A percentile compares a stretch with the other conserved stretches of the same genome.
phyloP scores from a whole-genome alignment of 2,797 vertebrate genomes.

The Choloepus didactylus region DNA sequence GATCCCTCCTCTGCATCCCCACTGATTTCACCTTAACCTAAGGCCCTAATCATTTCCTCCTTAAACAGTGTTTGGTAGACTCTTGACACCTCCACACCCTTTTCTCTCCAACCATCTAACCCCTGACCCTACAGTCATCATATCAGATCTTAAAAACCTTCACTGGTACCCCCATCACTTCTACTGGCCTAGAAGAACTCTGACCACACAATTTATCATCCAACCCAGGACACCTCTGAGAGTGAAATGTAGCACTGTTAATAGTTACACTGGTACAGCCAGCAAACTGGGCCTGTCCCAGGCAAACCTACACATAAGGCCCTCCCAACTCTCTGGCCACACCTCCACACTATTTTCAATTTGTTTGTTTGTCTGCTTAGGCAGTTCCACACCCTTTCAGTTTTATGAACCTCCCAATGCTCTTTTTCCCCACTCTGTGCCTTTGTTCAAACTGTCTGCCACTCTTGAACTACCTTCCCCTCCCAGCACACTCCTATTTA shows the following conservation, averaged over 20 bases:
- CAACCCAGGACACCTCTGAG: neutral
- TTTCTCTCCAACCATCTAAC: neutral
- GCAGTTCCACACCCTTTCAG: neutral
- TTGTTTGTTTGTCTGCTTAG: neutral
- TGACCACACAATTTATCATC: neutral
- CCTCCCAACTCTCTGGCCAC: neutral
- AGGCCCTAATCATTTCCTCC: neutral
- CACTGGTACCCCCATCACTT: neutral
- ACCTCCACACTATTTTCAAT: neutral
- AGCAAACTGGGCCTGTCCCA: neutral
- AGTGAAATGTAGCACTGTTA: neutral
- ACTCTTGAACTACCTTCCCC: neutral
- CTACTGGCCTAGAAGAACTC: neutral
- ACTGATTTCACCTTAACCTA: neutral
- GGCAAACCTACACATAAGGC: neutral
- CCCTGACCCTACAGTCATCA: neutral
- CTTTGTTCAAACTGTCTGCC: neutral
- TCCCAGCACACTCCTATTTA: neutral
- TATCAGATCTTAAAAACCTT: conserved; percentile 18
- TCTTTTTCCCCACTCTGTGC: neutral
- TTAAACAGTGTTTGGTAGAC: neutral
- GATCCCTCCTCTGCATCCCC: neutral
- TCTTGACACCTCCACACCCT: neutral
- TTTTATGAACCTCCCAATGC: neutral
- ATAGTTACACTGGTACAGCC: neutral